Evolutionary conservation across 2,113 vertebrate species (phyloP).

Genomic region (Sceloporus undulatus): DNA sequence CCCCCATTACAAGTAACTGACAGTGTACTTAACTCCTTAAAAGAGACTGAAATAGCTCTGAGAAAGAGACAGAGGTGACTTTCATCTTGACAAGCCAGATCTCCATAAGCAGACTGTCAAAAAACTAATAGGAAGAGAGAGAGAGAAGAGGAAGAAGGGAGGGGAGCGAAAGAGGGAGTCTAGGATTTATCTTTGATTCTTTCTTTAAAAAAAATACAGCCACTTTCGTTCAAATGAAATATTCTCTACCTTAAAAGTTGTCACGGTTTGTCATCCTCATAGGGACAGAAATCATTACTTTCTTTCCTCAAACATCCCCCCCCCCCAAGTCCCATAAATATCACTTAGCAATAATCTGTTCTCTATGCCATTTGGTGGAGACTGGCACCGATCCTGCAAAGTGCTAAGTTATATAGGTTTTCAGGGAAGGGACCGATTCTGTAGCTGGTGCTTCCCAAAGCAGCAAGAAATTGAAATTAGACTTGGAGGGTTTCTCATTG

Average conservation of each 20-base stretch:
- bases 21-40: conserved; percentile 64
- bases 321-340: not conserved
- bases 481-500: not conserved
- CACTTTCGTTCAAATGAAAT: conserved; percentile 33
- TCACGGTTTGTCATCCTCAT: conserved; percentile 15
- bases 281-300: not conserved
- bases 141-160: not conserved
- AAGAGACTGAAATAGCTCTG: conserved; percentile 64
- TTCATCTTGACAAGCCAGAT: conserved; percentile 73
- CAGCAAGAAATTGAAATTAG: not conserved
- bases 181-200: conserved; percentile 12
- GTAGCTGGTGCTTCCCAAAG: not conserved
- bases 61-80: conserved; percentile 57
- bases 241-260: conserved; percentile 43
- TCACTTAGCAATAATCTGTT: not conserved
- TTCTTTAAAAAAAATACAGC: not conserved
- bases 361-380: not conserved
- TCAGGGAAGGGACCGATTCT: too few species aligned
- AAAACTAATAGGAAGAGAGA: conserved; percentile 58
- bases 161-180: conserved; percentile 54
- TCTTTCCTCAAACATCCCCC: too few species aligned
- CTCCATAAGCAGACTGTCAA: conserved; percentile 68
- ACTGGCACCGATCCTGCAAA: not conserved
- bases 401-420: too few species aligned
- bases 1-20: conserved; percentile 55